These are phyloP conservation scores for Rhombomys opimus DNA, from an alignment of 2,113 vertebrate genomes.

Conservation along the genomic window DNA sequence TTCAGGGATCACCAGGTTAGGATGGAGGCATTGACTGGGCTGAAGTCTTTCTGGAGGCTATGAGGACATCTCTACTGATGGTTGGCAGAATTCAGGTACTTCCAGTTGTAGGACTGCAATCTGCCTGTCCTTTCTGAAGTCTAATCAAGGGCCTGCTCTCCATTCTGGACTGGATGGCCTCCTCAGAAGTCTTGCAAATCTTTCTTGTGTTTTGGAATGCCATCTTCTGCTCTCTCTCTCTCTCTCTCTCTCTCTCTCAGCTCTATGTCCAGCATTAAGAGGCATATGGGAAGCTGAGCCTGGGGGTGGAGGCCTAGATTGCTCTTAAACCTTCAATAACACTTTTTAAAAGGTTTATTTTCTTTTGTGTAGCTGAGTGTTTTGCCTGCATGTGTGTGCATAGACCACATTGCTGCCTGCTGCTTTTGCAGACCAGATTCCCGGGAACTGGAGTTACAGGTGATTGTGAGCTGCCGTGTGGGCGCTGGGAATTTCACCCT, in stretches of 20 bases:
- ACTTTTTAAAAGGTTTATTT: background rate
- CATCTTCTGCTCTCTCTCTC: background rate
- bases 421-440: background rate
- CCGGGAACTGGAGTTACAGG: background rate
- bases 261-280: background rate
- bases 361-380: background rate
- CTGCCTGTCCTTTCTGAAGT: conserved; percentile 3
- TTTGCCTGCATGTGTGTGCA: background rate
- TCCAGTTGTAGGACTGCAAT: background rate
- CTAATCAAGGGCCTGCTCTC: background rate
- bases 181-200: background rate
- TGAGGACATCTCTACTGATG: background rate
- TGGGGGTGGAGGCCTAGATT: background rate
- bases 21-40: background rate
- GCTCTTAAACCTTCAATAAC: background rate
- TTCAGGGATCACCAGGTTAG: conserved; percentile 13
- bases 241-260: background rate
- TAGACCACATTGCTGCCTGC: background rate
- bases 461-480: background rate
- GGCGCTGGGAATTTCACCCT: background rate
- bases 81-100: conserved; percentile 34
- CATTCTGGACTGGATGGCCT: background rate
- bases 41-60: conserved; percentile 27
- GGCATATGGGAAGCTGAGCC: background rate
- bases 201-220: background rate